Percentiles rank a stretch among this genome's conserved stretches.
Conservation (phyloP, 2,797 vertebrate genomes). For the Urophycis tenuis region DNA sequence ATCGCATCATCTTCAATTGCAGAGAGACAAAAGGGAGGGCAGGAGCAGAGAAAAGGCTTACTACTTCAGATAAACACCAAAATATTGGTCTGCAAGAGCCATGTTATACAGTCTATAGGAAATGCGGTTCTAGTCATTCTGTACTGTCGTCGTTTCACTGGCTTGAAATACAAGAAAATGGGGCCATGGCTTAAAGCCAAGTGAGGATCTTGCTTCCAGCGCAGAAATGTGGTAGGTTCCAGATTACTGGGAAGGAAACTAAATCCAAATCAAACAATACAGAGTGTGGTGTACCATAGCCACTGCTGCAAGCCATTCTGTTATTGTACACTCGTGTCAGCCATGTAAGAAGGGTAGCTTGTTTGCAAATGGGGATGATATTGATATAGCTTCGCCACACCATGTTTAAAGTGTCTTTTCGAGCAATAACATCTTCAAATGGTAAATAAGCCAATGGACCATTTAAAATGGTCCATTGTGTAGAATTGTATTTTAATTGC, state of each 20-base stretch:
- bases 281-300: not conserved
- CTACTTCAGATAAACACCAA: too few relatives aligned
- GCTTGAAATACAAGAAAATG: not conserved
- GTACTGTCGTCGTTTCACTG: too few relatives aligned
- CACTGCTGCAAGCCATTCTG: not conserved
- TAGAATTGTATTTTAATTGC: too few relatives aligned
- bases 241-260: not conserved
- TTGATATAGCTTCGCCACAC: not conserved
- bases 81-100: too few relatives aligned
- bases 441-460: not conserved
- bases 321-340: not conserved
- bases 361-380: not conserved
- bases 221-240: not conserved
- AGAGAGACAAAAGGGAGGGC: too few relatives aligned
- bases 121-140: too few relatives aligned
- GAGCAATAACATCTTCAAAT: not conserved
- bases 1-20: too few relatives aligned
- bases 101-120: too few relatives aligned
- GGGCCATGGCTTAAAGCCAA: not conserved
- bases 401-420: not conserved
- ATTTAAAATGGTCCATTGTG: too few relatives aligned
- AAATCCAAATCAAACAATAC: not conserved
- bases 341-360: not conserved
- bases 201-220: not conserved
- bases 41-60: too few relatives aligned